Percentiles rank a stretch among this genome's conserved stretches.
Conservation (phyloP, 53 echinoderm and acorn worm species). For the Patiria pectinifera region DNA sequence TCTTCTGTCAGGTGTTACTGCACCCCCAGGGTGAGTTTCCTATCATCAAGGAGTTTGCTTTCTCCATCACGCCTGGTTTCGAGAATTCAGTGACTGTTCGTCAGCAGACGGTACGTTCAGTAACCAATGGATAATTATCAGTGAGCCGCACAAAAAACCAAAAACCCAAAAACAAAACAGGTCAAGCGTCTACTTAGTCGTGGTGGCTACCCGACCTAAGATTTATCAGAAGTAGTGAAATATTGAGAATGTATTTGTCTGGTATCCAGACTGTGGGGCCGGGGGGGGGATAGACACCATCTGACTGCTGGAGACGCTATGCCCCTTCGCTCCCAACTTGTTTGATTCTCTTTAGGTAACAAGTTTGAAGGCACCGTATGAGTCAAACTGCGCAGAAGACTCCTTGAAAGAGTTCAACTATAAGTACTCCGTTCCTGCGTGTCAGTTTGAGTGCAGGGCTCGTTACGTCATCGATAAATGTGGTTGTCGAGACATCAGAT, state of each 20-base stretch:
- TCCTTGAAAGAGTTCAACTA: slow-evolving; percentile 32
- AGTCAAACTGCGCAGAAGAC: slow-evolving; percentile 37
- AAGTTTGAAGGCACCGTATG: slow-evolving; percentile 44
- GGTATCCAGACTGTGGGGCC: too few species aligned
- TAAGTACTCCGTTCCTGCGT: slow-evolving; percentile 43
- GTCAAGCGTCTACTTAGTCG: too few species aligned
- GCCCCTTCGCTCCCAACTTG: too few species aligned
- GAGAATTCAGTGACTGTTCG: slow-evolving; percentile 56
- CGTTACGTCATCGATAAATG: slow-evolving; percentile 19
- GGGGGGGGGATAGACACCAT: too few species aligned
- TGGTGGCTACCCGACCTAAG: too few species aligned
- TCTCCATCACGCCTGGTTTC: slow-evolving; percentile 74
- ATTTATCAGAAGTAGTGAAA: too few species aligned
- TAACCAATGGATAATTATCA: not conserved
- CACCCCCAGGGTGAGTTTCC: slow-evolving; percentile 70
- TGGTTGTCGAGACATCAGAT: slow-evolving; percentile 55
- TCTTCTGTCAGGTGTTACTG: slow-evolving; percentile 47
- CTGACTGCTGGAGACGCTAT: too few species aligned
- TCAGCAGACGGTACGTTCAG: slow-evolving; percentile 30
- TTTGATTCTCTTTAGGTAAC: not conserved
- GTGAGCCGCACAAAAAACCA: too few species aligned
- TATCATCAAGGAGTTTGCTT: slow-evolving; percentile 65
- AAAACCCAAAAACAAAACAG: too few species aligned
- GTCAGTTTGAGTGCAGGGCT: slow-evolving; percentile 43
- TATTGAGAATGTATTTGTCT: too few species aligned